Evolutionary conservation across 2,888 invertebrate species (phyloP), one percentile per base, ranked within the genome.

Genomic region (Papilio elwesi): DNA sequence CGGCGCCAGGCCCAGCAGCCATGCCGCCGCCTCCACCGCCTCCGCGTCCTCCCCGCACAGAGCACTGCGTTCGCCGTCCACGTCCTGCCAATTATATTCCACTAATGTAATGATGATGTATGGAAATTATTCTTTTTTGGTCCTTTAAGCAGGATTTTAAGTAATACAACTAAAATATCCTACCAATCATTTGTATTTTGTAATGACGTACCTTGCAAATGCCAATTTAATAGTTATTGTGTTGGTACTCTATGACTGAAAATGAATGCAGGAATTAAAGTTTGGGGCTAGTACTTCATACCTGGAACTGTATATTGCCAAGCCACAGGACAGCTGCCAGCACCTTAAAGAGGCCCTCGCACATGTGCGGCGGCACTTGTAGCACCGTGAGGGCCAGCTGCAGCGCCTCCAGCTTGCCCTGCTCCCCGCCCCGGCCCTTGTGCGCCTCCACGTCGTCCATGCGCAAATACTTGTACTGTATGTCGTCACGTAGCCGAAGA

Each of bases 321-420:
- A 98, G 94, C 98, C 98, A 98, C 70, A 98, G 91, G 77, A 98
- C 97, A 0, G 98, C 97, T 13, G 98, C 97, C 43, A 98, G 89
- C 9, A 98, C 97, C 84, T 97, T 96, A 85, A 98, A 98, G 77
- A 98, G 96, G 0, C 98, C 98, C 86, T 97, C 97, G 86, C 97
- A 97, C 96, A 97, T 97, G 77, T 96, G 96, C 68, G 96, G 94
- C 10, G 97, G 97, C 65, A 98, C 97, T 90, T 98, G 97, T 53
- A 98, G 93, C 55, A 98, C 97, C 36, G 97, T 98, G 85, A 98
- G 97, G 0, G 98, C 98, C 74, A 98, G 94, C 79, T 97, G 95
- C 64, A 98, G 91, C n/a, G 96, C 96, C 82, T 98, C 98, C 83
- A 98, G 95, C 86, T 96, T 90, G 75, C 93, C 92, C 74, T 90